phyloP scores from a whole-genome alignment of 2,797 vertebrate species.

The Okamejei kenojei region DNA sequence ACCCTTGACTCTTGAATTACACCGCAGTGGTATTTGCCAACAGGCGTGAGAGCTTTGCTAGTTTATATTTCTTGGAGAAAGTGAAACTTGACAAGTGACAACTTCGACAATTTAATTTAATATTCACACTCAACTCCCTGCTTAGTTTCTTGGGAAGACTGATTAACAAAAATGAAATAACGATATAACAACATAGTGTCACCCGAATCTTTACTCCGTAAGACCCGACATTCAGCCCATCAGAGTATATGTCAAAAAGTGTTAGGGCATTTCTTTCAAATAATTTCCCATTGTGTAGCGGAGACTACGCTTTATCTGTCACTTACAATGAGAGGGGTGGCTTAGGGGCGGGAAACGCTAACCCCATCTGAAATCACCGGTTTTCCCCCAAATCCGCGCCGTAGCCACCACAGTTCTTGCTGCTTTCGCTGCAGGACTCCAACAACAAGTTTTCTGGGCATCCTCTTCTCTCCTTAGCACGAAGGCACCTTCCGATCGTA shows the following conservation, averaged over 20 bases:
- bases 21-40: background rate
- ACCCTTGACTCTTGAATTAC: background rate
- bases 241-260: background rate
- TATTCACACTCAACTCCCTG: background rate
- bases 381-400: background rate
- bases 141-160: background rate
- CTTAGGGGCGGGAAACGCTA: background rate
- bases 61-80: background rate
- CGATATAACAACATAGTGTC: background rate
- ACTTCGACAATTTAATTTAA: background rate
- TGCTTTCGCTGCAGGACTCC: background rate
- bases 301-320: no score
- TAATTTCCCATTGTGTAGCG: no score
- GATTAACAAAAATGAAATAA: background rate
- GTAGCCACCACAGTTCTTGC: background rate
- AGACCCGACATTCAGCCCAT: background rate
- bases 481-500: background rate
- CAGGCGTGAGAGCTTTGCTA: background rate
- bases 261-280: background rate
- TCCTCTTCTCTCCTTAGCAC: background rate
- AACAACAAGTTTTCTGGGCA: background rate
- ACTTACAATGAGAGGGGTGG: background rate
- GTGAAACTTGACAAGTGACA: background rate
- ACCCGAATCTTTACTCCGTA: background rate
- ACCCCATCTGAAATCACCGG: background rate